These are phyloP conservation scores for Crotalus viridis DNA, from an alignment of 2,113 vertebrate genomes.

Conservation along the genomic window DNA sequence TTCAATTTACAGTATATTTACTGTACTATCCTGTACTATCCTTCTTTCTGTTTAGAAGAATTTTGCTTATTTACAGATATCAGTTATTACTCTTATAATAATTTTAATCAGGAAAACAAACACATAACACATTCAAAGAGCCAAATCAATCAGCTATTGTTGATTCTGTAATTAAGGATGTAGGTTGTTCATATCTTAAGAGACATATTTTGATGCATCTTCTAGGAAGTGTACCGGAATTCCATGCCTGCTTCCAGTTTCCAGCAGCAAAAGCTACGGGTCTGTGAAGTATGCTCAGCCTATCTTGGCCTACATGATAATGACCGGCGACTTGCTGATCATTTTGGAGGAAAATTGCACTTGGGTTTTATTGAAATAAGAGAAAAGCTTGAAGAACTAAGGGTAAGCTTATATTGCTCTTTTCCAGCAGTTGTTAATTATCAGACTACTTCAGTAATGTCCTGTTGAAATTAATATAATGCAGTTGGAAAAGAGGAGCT, in stretches of 20 bases:
- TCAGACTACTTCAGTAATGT: not conserved
- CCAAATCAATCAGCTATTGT: not conserved
- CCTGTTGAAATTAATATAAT: not conserved
- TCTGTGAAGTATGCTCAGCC: slow-evolving; percentile 97
- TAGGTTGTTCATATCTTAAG: not conserved
- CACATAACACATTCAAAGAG: not conserved
- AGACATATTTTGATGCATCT: slow-evolving; percentile 2
- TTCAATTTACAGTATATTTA: not conserved
- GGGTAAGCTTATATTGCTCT: slow-evolving; percentile 72
- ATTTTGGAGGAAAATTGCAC: slow-evolving; percentile 97
- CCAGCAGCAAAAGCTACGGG: slow-evolving; percentile 95
- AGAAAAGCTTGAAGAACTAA: slow-evolving; percentile 95
- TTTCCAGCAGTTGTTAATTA: slow-evolving; percentile 2
- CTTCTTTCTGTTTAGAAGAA: not conserved
- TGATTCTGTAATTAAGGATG: not conserved
- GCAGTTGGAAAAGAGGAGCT: not conserved
- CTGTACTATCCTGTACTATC: not conserved
- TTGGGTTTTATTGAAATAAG: slow-evolving; percentile 98
- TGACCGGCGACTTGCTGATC: slow-evolving; percentile 93
- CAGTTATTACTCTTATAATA: not conserved
- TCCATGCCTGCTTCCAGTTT: slow-evolving; percentile 99
- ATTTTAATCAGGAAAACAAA: not conserved
- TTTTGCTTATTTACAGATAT: not conserved
- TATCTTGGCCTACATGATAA: slow-evolving; percentile 98
- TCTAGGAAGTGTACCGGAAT: slow-evolving; percentile 95